Base-by-base conservation (phyloP, 2,113 vertebrate genomes). In the Aphelocoma coerulescens region DNA sequence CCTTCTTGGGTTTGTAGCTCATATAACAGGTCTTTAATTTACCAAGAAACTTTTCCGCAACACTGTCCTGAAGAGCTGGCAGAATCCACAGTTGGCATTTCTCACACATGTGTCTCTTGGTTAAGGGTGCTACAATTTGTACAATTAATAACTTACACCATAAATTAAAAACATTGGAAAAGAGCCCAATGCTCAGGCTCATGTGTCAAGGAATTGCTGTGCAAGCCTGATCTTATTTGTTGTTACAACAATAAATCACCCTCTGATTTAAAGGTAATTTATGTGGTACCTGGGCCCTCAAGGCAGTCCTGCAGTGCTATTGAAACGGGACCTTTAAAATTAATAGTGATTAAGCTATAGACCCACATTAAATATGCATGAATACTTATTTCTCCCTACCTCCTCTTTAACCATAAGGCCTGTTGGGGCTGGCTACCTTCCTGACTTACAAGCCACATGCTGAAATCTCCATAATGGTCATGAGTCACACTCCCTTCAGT, bases 11-110 rank as follows among this genome's bases (percentile, higher is more conserved):
- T 78, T 84, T 37, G 1, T 85, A 75, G 76, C 43, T 92, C 85
- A 24, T 51, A 44, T 91, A 96, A 66, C 88, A 94, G 63, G 57
- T 93, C 91, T 94, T 91, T 91, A 95, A 94, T 93, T 93, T 84
- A 94, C 76, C 23, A 75, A 58, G 92, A 87, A 91, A 92, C 27
- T 86, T 95, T 96, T 90, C 92, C 8, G 0, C 73, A 77, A 48
- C 2, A 0, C 65, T 72, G 66, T 96, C 68, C 61, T 68, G 37
- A 94, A 67, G 73, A 78, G 73, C 54, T 96, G 93, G 83, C 91
- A 91, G 76, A 95, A 87, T 57, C 58, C 8, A 3, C 65, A 67
- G 48, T 24, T 27, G 72, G 69, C 49, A 1, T 90, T 91, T 92
- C 88, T 94, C 69, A 49, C 72, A 89, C 20, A 24, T 86, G 80